Evolutionary conservation across 2,113 vertebrate genomes (phyloP), one percentile per base, ranked within the genome.

Genomic region (Lepus europaeus): DNA sequence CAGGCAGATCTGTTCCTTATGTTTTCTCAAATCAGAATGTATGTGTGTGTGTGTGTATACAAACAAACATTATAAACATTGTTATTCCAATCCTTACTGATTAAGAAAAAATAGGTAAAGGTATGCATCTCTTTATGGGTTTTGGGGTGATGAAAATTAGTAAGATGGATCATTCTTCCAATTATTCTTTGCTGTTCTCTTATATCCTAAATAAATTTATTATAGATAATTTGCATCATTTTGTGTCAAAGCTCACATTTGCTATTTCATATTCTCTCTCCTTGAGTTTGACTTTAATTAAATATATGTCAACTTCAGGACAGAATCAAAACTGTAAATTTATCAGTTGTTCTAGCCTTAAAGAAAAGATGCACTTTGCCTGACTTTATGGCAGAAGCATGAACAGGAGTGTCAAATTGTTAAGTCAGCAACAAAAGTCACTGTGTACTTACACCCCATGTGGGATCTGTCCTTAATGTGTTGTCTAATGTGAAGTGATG

Each of bases 201-300:
- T 70, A 33, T 77, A 4, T 83, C 29, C 56, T 78, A 17, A 6
- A 83, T 69, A 79, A 90, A 82, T 33, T 77, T 61, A 66, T 64
- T 83, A 49, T 20, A 89, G 91, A 72, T 91, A 81, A 82, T 84
- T 93, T 90, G 7, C 0, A 45, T 25, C 8, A 82, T 88, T 97
- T 39, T 73, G 56, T n/a, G 49, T 36, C 33, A 89, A 84, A 87
- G 92, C 90, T 77, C 13, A 72, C 25, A 92, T 68, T 85, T 95
- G 91, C 85, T 63, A 88, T 39, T 77, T 90, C 2, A 45, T 82
- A 56, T 59, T 89, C 5, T 53, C 19, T 78, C 5, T 85, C 36
- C 23, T 79, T 78, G 51, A 68, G 39, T 87, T 45, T 93, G 64
- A 77, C 13, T 83, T 89, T 69, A 89, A 70, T 77, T 5, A 79